Evolutionary conservation across 2,888 invertebrate species (phyloP).

Genomic region (Lasioglossum calceatum): DNA sequence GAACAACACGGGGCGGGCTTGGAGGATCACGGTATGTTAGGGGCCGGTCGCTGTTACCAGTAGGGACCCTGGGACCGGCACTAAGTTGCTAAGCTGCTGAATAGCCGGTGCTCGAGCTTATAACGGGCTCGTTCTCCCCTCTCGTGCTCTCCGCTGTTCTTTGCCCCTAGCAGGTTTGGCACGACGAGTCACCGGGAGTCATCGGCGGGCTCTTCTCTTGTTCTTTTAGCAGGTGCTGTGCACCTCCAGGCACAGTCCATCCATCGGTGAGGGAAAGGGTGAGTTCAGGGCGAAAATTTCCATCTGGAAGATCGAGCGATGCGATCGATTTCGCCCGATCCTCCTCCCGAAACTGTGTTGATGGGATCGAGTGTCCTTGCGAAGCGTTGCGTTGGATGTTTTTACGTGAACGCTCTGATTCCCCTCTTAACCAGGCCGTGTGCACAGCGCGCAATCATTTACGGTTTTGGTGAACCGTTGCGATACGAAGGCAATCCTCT

Average conservation of each 20-base stretch:
- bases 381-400: not conserved
- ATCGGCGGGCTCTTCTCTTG: constrained; percentile 54
- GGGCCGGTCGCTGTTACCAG: constrained; percentile 48
- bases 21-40: constrained; percentile 44
- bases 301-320: not conserved
- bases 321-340: not conserved
- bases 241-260: constrained; percentile 20
- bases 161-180: constrained; percentile 79
- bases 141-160: constrained; percentile 77
- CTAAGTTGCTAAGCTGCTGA: constrained; percentile 86
- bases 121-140: constrained; percentile 86
- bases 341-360: not conserved
- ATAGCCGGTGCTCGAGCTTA: constrained; percentile 85
- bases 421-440: not conserved
- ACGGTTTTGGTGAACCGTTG: not conserved
- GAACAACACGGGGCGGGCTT: constrained; percentile 3
- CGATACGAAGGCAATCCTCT: not conserved
- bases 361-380: not conserved
- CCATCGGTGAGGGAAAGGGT: constrained; percentile 25
- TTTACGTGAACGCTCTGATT: not conserved
- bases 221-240: constrained; percentile 51
- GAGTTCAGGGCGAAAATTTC: constrained; percentile 33
- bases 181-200: constrained; percentile 46
- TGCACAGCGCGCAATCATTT: not conserved
- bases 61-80: constrained; percentile 79